These are phyloP conservation scores for Bujurquina vittata DNA, from an alignment of 2,113 vertebrate genomes.

Conservation along the genomic window DNA sequence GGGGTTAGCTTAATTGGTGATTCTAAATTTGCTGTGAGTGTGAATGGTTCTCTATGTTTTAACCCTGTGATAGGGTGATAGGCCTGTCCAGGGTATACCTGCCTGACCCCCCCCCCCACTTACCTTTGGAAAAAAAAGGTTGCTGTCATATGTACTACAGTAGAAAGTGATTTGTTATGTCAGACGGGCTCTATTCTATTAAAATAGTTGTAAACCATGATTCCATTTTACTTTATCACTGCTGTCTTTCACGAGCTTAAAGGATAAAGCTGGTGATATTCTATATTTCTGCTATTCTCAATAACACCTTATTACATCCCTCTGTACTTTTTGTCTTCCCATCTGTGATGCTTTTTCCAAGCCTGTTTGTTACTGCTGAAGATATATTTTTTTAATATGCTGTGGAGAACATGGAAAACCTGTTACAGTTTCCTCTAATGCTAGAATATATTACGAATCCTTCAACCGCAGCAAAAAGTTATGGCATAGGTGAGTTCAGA, in stretches of 20 bases:
- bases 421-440: background rate
- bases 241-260: constrained; percentile 1
- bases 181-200: background rate
- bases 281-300: background rate
- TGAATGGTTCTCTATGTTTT: background rate
- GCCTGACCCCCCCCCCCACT: background rate
- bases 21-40: background rate
- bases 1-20: background rate
- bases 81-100: background rate
- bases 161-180: background rate
- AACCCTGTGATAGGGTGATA: background rate
- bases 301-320: background rate
- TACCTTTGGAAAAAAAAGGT: background rate
- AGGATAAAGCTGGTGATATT: background rate
- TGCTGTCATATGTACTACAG: background rate
- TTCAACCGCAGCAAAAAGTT: background rate
- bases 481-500: background rate
- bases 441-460: background rate
- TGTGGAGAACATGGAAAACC: background rate
- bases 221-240: background rate
- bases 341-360: too few relatives aligned
- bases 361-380: too few relatives aligned
- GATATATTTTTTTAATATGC: too few relatives aligned
- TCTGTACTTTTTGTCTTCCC: background rate
- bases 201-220: background rate